Conservation (phyloP, 2,888 invertebrate genomes). For the Hypercompe scribonia region DNA sequence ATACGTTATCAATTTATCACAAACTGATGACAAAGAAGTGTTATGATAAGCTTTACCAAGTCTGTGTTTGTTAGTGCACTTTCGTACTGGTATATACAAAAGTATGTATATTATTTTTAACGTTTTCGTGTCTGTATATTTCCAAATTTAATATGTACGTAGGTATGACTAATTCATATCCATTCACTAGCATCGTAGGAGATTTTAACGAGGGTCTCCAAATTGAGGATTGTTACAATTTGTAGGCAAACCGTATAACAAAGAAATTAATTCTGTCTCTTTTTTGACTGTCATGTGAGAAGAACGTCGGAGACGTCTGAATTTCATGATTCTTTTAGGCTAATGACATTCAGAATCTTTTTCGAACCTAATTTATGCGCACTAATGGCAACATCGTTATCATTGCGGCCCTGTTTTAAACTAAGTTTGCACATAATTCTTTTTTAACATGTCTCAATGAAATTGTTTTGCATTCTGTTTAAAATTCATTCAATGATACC, state of each 20-base stretch:
- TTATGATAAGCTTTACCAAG: not conserved
- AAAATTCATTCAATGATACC: slow-evolving; percentile 35
- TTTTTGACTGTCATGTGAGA: not conserved
- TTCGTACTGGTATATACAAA: not conserved
- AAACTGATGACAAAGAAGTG: not conserved
- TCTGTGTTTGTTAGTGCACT: not conserved
- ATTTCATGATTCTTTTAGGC: slow-evolving; percentile 10
- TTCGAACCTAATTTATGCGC: slow-evolving; percentile 3
- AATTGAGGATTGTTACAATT: not conserved
- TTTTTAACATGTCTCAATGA: slow-evolving; percentile 11
- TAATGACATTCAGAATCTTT: slow-evolving; percentile 12
- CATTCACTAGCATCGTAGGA: not conserved
- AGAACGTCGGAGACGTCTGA: not conserved
- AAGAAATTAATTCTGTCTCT: not conserved
- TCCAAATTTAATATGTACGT: not conserved
- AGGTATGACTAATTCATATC: not conserved
- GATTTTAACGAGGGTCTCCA: not conserved
- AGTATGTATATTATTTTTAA: not conserved
- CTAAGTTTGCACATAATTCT: slow-evolving; percentile 8
- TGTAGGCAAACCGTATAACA: not conserved
- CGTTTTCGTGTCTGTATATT: not conserved
- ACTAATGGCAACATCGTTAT: not conserved
- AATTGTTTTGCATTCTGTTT: slow-evolving; percentile 30
- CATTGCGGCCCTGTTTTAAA: not conserved
- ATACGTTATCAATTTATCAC: slow-evolving; percentile 3